Evolutionary conservation across 2,888 invertebrate genomes (phyloP).

Genomic region (Cryptophagus acutangulus): DNA sequence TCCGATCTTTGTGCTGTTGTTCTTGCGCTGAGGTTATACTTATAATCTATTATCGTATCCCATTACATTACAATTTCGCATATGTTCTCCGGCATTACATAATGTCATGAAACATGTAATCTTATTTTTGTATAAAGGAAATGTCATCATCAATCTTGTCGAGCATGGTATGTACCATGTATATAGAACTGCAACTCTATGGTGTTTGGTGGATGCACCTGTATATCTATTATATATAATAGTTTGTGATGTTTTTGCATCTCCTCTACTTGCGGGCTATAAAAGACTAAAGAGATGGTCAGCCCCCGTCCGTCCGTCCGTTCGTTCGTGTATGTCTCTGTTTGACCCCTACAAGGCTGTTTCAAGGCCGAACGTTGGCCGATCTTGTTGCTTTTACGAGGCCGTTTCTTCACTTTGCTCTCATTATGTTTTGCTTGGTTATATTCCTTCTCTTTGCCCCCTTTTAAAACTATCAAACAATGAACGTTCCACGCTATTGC

Average conservation of each 20-base stretch:
- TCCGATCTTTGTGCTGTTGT: no score
- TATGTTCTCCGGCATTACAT: no score
- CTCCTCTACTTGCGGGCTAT: constrained; percentile 2
- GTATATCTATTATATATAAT: not conserved
- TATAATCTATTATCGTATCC: no score
- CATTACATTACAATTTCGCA: no score
- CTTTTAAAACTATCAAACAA: constrained; percentile 26
- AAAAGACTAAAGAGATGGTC: constrained; percentile 4
- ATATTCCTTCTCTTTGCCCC: constrained; percentile 8
- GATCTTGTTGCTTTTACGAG: constrained; percentile 41
- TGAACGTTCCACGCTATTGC: constrained; percentile 35
- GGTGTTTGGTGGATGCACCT: not conserved
- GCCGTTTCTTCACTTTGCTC: constrained; percentile 43
- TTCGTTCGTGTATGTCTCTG: constrained; percentile 31
- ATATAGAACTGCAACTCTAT: no score
- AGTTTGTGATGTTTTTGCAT: not conserved
- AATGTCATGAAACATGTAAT: constrained; percentile 1
- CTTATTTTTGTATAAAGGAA: not conserved
- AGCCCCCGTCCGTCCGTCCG: no score
- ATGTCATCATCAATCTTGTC: constrained; percentile 2
- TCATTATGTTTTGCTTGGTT: constrained; percentile 38
- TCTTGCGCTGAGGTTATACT: no score
- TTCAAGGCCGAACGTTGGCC: constrained; percentile 50
- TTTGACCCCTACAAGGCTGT: constrained; percentile 49
- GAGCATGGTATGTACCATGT: no score